These are phyloP conservation scores for Acleris holmiana DNA, from an alignment of 2,888 invertebrate species.

Conservation along the genomic window DNA sequence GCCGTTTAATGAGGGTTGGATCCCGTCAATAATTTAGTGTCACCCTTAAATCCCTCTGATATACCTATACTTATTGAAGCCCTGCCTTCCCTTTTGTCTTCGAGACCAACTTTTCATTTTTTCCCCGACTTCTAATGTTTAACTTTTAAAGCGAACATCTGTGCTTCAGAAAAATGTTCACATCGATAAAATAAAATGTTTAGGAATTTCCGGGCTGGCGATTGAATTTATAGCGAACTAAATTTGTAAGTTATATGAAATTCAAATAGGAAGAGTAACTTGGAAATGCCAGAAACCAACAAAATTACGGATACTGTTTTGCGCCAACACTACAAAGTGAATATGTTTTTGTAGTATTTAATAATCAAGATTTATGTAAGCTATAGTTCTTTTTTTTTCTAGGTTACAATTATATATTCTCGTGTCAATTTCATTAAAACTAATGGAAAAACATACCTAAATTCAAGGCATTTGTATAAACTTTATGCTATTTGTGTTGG, in stretches of 20 bases:
- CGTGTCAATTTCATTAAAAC: too few species aligned
- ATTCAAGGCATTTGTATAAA: too few species aligned
- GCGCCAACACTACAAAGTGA: too few species aligned
- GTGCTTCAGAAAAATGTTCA: slow-evolving; percentile 13
- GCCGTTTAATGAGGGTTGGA: slow-evolving; percentile 69
- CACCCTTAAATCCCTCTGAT: slow-evolving; percentile 57
- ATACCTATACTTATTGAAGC: slow-evolving; percentile 38
- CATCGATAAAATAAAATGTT: slow-evolving; percentile 12
- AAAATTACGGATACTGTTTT: too few species aligned
- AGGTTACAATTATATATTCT: too few species aligned
- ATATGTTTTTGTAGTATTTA: too few species aligned
- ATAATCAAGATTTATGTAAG: too few species aligned
- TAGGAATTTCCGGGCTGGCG: not conserved
- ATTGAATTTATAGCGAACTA: not conserved
- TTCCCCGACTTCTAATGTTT: slow-evolving; percentile 25
- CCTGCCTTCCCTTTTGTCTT: slow-evolving; percentile 48
- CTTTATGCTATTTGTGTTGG: too few species aligned
- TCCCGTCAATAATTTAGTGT: slow-evolving; percentile 68
- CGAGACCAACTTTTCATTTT: slow-evolving; percentile 30
- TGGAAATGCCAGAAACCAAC: not conserved
- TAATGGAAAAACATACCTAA: too few species aligned
- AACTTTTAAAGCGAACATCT: slow-evolving; percentile 27
- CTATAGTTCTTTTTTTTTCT: too few species aligned
- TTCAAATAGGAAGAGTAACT: not conserved
- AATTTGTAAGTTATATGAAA: too few species aligned